Percentiles rank a stretch among this genome's conserved stretches.
phyloP scores from a whole-genome alignment of 1,140 invertebrate genomes.

The Solenopsis fugax region DNA sequence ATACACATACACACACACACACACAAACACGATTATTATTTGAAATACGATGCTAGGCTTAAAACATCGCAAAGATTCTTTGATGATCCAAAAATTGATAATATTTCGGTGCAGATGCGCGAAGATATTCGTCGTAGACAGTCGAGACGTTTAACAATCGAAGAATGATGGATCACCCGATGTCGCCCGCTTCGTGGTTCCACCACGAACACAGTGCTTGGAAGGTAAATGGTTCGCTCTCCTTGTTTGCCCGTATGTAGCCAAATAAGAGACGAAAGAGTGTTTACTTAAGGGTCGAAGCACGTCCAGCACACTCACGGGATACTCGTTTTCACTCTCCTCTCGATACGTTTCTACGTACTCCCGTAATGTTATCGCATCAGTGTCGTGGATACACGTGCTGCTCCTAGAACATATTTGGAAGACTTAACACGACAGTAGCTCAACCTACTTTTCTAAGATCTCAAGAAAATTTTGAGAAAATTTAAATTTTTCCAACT shows the following conservation, averaged over 20 bases:
- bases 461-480: not conserved
- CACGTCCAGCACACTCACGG: slow-evolving; percentile 70
- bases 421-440: not conserved
- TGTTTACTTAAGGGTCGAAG: slow-evolving; percentile 75
- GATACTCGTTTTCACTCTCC: slow-evolving; percentile 66
- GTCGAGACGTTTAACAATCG: slow-evolving; percentile 23
- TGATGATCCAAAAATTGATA: not conserved
- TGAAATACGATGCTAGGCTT: not conserved
- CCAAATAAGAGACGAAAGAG: slow-evolving; percentile 73
- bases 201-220: slow-evolving; percentile 41
- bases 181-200: slow-evolving; percentile 29
- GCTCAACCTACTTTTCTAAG: not conserved
- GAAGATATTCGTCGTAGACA: not conserved
- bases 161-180: slow-evolving; percentile 67
- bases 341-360: slow-evolving; percentile 51
- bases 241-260: slow-evolving; percentile 69
- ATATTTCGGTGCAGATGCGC: slow-evolving; percentile 4
- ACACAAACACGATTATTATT: not conserved
- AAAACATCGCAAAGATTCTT: not conserved
- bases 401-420: not conserved
- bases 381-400: slow-evolving; percentile 54
- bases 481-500: not conserved
- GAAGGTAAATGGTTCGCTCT: slow-evolving; percentile 70
- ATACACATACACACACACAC: not conserved
- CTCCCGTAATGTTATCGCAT: slow-evolving; percentile 52